Conservation (phyloP, 1,140 invertebrate genomes). For the Drosophila triauraria region DNA sequence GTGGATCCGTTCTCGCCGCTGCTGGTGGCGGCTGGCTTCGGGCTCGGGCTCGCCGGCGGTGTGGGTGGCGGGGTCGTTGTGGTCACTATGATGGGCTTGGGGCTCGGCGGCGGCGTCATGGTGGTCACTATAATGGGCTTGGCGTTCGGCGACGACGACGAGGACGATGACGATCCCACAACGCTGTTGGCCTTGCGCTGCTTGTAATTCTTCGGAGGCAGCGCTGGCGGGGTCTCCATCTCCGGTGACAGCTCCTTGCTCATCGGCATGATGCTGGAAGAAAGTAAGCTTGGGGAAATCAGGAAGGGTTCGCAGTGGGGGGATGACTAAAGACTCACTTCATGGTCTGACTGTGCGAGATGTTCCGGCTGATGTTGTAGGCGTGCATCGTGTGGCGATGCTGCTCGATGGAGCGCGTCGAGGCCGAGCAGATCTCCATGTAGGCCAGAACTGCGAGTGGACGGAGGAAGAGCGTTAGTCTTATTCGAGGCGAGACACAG, state of each 20-base stretch:
- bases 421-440: slow-evolving; percentile 96
- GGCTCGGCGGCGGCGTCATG: slow-evolving; percentile 23
- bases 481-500: background rate
- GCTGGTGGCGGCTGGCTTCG: background rate
- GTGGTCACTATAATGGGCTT: slow-evolving; percentile 54
- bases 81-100: slow-evolving; percentile 15
- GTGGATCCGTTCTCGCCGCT: slow-evolving; percentile 42
- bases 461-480: background rate
- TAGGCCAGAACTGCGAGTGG: slow-evolving; percentile 94
- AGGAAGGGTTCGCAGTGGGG: background rate
- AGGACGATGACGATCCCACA: slow-evolving; percentile 30
- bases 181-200: slow-evolving; percentile 58
- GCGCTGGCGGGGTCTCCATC: slow-evolving; percentile 89
- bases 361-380: slow-evolving; percentile 88
- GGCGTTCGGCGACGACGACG: slow-evolving; percentile 79
- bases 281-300: background rate
- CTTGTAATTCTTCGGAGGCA: slow-evolving; percentile 90
- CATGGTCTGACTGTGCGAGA: slow-evolving; percentile 84
- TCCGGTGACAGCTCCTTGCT: slow-evolving; percentile 77
- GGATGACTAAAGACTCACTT: slow-evolving; percentile 61
- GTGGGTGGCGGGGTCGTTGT: slow-evolving; percentile 13
- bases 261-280: slow-evolving; percentile 63
- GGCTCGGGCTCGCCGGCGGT: slow-evolving; percentile 5
- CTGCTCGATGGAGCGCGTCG: slow-evolving; percentile 86
- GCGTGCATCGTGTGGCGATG: slow-evolving; percentile 91